A percentile compares a stretch with the other conserved stretches of the same genome.
phyloP scores from a whole-genome alignment of 1,140 invertebrate genomes.

The Drosophila rufa region DNA sequence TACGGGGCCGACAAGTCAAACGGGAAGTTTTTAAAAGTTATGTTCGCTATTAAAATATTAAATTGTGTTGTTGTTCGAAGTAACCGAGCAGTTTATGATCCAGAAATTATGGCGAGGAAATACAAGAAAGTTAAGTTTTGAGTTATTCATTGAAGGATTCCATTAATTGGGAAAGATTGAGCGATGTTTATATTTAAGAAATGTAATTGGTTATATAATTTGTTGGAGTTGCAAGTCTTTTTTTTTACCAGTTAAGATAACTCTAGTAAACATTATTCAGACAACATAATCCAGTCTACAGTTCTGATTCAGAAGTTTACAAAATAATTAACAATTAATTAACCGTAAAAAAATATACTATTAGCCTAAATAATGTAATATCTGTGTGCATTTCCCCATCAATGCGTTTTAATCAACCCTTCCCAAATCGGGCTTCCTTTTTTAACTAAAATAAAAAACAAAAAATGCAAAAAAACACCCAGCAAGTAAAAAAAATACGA shows the following conservation, averaged over 20 bases:
- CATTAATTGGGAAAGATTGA: not conserved
- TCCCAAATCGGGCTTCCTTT: not conserved
- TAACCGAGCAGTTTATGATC: constrained; percentile 41
- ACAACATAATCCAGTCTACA: too few species aligned
- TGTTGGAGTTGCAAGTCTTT: not conserved
- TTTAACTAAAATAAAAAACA: not conserved
- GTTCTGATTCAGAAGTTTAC: too few species aligned
- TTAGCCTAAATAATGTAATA: not conserved
- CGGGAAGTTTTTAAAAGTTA: constrained; percentile 31
- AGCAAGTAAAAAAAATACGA: constrained; percentile 42
- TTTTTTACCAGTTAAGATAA: too few species aligned
- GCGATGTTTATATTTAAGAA: not conserved
- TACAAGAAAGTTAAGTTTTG: not conserved
- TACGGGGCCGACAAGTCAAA: constrained; percentile 3
- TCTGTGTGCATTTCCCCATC: not conserved
- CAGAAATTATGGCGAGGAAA: not conserved
- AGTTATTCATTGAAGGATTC: not conserved
- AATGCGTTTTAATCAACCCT: not conserved
- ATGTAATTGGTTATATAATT: not conserved
- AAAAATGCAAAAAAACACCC: constrained; percentile 35
- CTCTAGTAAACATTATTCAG: too few species aligned
- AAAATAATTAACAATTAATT: too few species aligned
- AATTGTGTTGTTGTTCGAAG: constrained; percentile 40
- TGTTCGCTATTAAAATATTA: constrained; percentile 63
- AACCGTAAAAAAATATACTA: not conserved